These are phyloP conservation scores for Darevskia mixta DNA, from an alignment of 2,797 vertebrate genomes.

Conservation along the genomic window DNA sequence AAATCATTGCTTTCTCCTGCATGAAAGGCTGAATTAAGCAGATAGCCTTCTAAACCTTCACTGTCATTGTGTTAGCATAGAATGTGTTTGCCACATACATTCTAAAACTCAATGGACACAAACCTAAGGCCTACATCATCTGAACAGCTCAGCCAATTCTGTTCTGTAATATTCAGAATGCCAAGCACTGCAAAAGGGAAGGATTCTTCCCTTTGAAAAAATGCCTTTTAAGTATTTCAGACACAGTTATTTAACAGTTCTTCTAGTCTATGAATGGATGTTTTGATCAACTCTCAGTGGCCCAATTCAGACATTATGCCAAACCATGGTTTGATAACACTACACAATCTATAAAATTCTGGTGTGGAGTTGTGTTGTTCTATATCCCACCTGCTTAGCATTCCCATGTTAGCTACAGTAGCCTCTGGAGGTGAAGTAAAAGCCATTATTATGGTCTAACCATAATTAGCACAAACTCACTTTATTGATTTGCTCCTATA, in stretches of 20 bases:
- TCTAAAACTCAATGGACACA: not conserved
- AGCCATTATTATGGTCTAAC: not conserved
- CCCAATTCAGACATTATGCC: not conserved
- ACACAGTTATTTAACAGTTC: not conserved
- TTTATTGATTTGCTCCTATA: not conserved
- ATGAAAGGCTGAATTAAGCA: slow-evolving; percentile 5
- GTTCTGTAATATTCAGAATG: not conserved
- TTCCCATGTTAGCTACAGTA: not conserved
- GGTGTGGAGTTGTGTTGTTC: not conserved
- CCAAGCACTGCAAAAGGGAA: not conserved
- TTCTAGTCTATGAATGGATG: not conserved
- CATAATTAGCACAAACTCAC: not conserved
- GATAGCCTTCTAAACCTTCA: not conserved
- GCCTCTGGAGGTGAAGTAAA: not conserved
- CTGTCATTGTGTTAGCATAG: not conserved
- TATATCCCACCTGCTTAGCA: not conserved
- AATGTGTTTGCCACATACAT: not conserved
- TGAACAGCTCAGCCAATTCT: not conserved
- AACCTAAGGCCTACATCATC: not conserved
- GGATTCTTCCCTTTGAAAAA: not conserved
- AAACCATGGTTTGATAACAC: not conserved
- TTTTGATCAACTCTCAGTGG: not conserved
- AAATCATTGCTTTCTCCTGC: not conserved
- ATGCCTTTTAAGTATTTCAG: not conserved
- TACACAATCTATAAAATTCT: not conserved